phyloP scores from a whole-genome alignment of 2,113 vertebrate species.

The Sapajus apella region DNA sequence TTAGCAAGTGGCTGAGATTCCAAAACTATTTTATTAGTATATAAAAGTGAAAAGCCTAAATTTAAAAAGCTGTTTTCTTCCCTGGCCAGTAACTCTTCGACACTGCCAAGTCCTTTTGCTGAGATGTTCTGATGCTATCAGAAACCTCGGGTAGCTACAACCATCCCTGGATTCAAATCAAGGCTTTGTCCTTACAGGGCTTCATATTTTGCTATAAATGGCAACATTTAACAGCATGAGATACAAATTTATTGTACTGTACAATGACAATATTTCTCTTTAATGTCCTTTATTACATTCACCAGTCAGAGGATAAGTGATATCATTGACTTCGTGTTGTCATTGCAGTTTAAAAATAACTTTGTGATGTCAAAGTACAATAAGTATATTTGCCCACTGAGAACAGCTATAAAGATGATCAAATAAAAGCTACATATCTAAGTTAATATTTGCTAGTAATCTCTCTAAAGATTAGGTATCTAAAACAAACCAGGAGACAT shows the following conservation, averaged over 20 bases:
- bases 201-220: neutral
- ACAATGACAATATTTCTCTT: neutral
- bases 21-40: neutral
- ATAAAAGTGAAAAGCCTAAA: conserved; percentile 15
- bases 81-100: neutral
- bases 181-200: neutral
- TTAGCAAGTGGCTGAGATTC: neutral
- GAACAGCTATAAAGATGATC: conserved; percentile 40
- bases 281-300: neutral
- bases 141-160: neutral
- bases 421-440: conserved; percentile 45
- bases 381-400: conserved; percentile 20
- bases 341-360: conserved; percentile 39
- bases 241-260: neutral
- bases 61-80: neutral
- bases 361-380: neutral
- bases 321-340: neutral
- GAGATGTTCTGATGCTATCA: neutral
- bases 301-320: neutral
- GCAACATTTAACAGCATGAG: neutral
- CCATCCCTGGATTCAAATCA: neutral
- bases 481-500: neutral
- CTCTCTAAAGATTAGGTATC: neutral
- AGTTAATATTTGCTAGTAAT: conserved; percentile 3
- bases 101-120: neutral